These are phyloP conservation scores for Himalopsyche anomala DNA, from an alignment of 2,888 invertebrate genomes.

Conservation along the genomic window DNA sequence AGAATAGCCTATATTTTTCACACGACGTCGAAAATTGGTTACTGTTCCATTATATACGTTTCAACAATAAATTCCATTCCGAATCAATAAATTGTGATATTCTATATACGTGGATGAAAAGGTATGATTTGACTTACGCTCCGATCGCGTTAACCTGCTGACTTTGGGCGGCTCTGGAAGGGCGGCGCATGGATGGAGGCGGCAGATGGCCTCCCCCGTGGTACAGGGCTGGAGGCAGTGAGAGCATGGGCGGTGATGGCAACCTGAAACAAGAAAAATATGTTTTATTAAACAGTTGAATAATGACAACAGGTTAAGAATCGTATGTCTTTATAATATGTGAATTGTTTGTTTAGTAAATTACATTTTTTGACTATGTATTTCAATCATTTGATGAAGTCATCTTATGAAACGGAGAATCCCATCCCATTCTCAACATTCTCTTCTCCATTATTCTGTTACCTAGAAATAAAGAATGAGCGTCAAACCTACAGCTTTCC, in stretches of 20 bases:
- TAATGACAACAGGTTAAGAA: too few species aligned
- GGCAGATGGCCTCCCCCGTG: slow-evolving; percentile 71
- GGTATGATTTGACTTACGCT: slow-evolving; percentile 77
- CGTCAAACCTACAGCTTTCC: too few species aligned
- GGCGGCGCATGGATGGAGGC: slow-evolving; percentile 77
- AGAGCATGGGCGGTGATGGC: slow-evolving; percentile 76
- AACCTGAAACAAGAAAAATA: slow-evolving; percentile 68
- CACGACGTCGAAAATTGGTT: background rate
- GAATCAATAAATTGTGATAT: background rate
- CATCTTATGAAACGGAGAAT: too few species aligned
- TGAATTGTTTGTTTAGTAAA: too few species aligned
- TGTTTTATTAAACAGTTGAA: background rate
- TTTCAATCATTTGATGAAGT: too few species aligned
- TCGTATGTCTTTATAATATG: too few species aligned
- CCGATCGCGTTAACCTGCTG: slow-evolving; percentile 81
- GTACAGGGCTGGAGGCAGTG: slow-evolving; percentile 78
- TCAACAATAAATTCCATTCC: background rate
- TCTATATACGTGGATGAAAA: background rate
- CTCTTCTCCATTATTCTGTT: too few species aligned
- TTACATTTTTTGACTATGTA: too few species aligned
- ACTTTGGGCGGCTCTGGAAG: slow-evolving; percentile 76
- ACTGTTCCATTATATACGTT: background rate
- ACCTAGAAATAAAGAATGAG: too few species aligned
- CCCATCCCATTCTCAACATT: too few species aligned
- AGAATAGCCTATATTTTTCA: too few species aligned